phyloP scores from a whole-genome alignment of 1,140 invertebrate genomes.

The Cyphomyrmex costatus region DNA sequence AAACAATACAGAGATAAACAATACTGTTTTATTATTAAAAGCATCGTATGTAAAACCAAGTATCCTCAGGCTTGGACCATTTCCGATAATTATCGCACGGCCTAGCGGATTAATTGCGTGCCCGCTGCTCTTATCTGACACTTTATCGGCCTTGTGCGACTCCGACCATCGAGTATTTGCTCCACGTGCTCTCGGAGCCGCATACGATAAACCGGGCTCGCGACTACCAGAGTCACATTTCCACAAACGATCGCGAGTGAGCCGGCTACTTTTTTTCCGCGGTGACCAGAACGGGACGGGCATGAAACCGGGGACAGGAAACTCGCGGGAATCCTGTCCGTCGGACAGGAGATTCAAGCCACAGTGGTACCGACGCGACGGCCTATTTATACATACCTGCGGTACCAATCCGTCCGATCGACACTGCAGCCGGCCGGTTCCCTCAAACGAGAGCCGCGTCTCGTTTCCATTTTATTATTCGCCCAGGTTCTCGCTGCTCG shows the following conservation, averaged over 20 bases:
- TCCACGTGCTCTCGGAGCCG: conserved; percentile 2
- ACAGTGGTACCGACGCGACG: not conserved
- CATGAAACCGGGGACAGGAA: conserved; percentile 9
- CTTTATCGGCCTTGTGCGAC: conserved; percentile 1
- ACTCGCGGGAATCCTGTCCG: conserved; percentile 24
- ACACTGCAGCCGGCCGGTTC: not conserved
- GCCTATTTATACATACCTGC: conserved; percentile 39
- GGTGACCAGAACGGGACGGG: conserved; percentile 5
- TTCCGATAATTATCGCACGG: conserved; percentile 6
- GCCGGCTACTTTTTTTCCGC: not conserved
- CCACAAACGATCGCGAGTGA: not conserved
- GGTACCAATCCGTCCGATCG: conserved; percentile 12
- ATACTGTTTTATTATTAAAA: conserved; percentile 6
- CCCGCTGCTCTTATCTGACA: not conserved
- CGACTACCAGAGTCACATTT: conserved; percentile 15
- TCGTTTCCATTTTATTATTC: conserved; percentile 33
- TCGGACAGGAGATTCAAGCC: conserved; percentile 7
- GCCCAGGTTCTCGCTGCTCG: not conserved
- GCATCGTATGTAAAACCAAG: not conserved
- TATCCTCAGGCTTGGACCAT: not conserved
- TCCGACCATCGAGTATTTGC: not conserved
- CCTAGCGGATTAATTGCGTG: not conserved
- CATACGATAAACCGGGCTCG: conserved; percentile 24
- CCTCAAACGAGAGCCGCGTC: conserved; percentile 4
- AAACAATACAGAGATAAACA: not conserved